Conservation (phyloP, 64 coral and sea anemone species). For the Porites australiensis region DNA sequence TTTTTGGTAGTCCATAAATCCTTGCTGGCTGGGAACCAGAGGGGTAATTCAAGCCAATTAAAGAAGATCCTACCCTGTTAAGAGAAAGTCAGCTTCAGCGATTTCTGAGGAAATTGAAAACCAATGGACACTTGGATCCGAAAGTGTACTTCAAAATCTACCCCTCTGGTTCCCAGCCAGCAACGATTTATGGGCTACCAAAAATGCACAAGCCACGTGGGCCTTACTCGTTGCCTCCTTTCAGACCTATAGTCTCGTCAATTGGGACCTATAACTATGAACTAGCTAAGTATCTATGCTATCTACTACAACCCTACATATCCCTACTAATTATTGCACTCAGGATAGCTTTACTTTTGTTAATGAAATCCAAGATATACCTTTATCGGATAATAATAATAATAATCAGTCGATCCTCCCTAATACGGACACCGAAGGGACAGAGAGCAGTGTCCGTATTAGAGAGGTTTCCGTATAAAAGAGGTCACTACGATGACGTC, state of each 20-base stretch:
- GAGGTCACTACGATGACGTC: too few species aligned
- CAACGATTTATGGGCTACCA: constrained; percentile 27
- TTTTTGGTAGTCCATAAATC: too few species aligned
- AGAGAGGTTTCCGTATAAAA: too few species aligned
- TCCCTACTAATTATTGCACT: too few species aligned
- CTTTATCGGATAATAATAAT: too few species aligned
- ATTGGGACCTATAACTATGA: constrained; percentile 38
- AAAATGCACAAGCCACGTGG: constrained; percentile 27
- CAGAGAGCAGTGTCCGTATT: too few species aligned
- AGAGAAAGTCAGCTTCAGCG: constrained; percentile 21
- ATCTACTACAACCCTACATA: too few species aligned
- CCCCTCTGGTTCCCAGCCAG: constrained; percentile 27
- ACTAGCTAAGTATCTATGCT: constrained; percentile 19
- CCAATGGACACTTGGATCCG: neutral
- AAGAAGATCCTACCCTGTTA: neutral
- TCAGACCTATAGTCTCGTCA: constrained; percentile 17
- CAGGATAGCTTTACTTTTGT: too few species aligned
- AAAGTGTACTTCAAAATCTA: constrained; percentile 21
- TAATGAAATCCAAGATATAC: too few species aligned
- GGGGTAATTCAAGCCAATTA: constrained; percentile 27
- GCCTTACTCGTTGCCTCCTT: neutral
- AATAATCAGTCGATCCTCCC: too few species aligned
- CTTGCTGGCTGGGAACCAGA: too few species aligned
- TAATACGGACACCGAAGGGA: too few species aligned
- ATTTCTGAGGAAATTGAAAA: constrained; percentile 13